Percentiles rank a stretch among this genome's conserved stretches.
Evolutionary conservation across 2,113 vertebrate species (phyloP).

Genomic region (Dasypus novemcinctus): DNA sequence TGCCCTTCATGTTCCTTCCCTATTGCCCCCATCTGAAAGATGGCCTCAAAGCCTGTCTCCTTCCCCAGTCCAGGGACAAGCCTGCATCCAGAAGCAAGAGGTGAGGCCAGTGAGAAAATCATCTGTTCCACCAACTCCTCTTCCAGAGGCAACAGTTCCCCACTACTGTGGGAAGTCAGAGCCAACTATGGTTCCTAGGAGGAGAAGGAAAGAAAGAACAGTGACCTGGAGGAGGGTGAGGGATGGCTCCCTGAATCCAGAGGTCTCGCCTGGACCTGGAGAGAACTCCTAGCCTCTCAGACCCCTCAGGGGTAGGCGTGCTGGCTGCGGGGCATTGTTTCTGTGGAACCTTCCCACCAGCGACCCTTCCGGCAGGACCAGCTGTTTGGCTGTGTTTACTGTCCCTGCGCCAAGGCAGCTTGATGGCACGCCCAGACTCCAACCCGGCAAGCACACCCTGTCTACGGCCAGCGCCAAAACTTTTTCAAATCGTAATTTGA

Average conservation of each 20-base stretch:
- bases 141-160: neutral
- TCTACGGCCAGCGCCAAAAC: neutral
- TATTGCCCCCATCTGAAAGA: neutral
- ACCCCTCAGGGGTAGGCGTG: neutral
- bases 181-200: neutral
- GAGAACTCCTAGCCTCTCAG: neutral
- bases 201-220: neutral
- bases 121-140: neutral
- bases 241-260: neutral
- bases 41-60: neutral
- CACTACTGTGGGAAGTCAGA: neutral
- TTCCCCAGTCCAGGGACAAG: too few relatives aligned
- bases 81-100: neutral
- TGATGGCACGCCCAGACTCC: constrained; percentile 65
- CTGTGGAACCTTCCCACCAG: constrained; percentile 16
- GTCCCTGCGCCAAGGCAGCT: constrained; percentile 61
- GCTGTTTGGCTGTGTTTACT: constrained; percentile 63
- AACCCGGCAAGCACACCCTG: neutral
- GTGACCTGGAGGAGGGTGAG: too few relatives aligned
- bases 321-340: neutral
- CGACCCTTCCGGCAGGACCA: constrained; percentile 32
- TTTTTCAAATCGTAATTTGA: constrained; percentile 61
- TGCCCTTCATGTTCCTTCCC: neutral
- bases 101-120: neutral
- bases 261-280: neutral